Conservation (phyloP, 2,888 invertebrate species). For the Geotrupes spiniger region DNA sequence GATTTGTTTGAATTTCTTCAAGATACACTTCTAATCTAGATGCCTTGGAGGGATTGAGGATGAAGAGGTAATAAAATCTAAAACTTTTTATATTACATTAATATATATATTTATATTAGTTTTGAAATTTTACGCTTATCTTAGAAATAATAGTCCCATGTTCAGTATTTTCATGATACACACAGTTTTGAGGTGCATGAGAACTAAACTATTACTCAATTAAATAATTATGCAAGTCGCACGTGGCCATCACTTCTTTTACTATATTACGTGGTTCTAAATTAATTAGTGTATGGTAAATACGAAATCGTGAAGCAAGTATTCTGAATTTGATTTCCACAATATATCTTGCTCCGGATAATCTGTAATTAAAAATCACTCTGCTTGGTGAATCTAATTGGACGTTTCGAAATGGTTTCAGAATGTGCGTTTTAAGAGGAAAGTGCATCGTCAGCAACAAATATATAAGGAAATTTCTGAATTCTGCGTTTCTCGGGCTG, state of each 20-base stretch:
- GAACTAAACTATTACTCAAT: constrained; percentile 8
- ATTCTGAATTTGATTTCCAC: not conserved
- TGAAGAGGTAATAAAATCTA: no score
- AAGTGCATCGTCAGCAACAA: constrained; percentile 21
- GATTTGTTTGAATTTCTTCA: no score
- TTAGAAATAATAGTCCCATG: no score
- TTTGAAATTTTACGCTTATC: no score
- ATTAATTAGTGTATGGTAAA: constrained; percentile 9
- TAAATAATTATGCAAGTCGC: constrained; percentile 22
- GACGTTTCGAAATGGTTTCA: constrained; percentile 29
- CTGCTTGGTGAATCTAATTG: constrained; percentile 18
- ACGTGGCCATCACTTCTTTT: constrained; percentile 23
- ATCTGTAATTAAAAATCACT: not conserved
- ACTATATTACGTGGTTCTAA: constrained; percentile 23
- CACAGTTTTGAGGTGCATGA: no score
- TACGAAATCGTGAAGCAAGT: no score
- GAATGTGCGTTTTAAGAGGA: constrained; percentile 17
- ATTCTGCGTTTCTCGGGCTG: constrained; percentile 1
- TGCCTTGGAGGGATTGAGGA: no score
- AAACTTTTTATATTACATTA: no score
- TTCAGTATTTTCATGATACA: no score
- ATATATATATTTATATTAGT: no score
- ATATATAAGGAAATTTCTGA: constrained; percentile 17
- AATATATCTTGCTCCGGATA: no score
- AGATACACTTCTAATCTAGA: no score